These are phyloP conservation scores for Liodrosophila aerea DNA, from an alignment of 2,888 invertebrate genomes.

Conservation along the genomic window DNA sequence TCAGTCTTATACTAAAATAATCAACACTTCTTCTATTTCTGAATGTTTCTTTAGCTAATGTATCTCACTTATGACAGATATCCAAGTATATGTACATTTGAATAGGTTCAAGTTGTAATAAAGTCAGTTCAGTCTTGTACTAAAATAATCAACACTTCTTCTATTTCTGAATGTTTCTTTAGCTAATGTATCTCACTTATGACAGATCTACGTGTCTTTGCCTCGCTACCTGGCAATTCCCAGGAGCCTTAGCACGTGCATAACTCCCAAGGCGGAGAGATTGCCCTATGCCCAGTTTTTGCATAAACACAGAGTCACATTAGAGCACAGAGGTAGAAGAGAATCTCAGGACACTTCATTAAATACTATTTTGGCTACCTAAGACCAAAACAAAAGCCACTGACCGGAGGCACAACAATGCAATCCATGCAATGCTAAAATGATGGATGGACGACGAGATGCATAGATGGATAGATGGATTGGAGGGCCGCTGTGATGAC, in stretches of 20 bases:
- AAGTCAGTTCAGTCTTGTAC: too few species aligned
- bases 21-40: too few species aligned
- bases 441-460: constrained; percentile 14
- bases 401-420: constrained; percentile 15
- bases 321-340: constrained; percentile 25
- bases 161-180: too few species aligned
- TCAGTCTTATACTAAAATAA: too few species aligned
- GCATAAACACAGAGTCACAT: constrained; percentile 68
- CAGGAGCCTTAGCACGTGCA: constrained; percentile 49
- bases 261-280: constrained; percentile 10
- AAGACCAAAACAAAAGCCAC: constrained; percentile 26
- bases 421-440: constrained; percentile 5
- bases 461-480: constrained; percentile 36
- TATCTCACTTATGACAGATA: too few species aligned
- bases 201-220: background rate
- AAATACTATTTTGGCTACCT: constrained; percentile 67
- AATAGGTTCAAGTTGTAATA: too few species aligned
- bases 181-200: too few species aligned
- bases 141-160: too few species aligned
- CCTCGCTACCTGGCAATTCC: constrained; percentile 23
- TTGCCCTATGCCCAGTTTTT: constrained; percentile 39
- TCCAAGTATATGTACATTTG: too few species aligned
- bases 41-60: too few species aligned
- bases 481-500: constrained; percentile 48
- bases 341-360: constrained; percentile 60